Evolutionary conservation across 2,113 vertebrate species (phyloP), one percentile per base, ranked within the genome.

Genomic region (Blennius ocellaris): DNA sequence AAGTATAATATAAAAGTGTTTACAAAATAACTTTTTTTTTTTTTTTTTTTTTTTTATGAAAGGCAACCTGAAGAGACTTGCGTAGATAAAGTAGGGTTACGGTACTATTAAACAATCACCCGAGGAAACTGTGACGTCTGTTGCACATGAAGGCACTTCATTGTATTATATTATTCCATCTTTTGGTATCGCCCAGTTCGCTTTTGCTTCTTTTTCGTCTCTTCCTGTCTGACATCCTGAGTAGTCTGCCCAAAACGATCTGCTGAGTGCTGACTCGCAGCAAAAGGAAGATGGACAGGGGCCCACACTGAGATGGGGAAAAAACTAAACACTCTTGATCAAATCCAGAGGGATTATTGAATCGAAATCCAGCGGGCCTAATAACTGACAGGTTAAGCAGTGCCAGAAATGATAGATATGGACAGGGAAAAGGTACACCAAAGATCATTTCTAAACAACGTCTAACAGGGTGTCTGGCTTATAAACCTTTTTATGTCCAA

Each of bases 211-310:
- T 59, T 74, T 63, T 45, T 40, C 50, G 30, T 69, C 66, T 83
- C 57, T 63, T 83, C 61, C 52, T 12, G 51, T 74, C 68, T 75
- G 65, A 87, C 67, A 87, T 87, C 89, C 80, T 75, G 85, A 72
- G 52, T 11, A 21, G 16, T 38, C 39, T 1, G 78, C 85, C 89
- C 90, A 83, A 74, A 58, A 75, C 58, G 84, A 84, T 86, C 62
- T 73, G 79, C 88, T 81, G 88, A 85, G 82, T 88, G 75, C 88
- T 83, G 88, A 85, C 83, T 88, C 78, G 73, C 50, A 84, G 82
- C 70, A 70, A 75, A 75, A 80, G 53, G 54, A 77, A 50, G 54
- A 63, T 41, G 57, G 41, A 64, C 44, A 72, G 14, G 10, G 10
- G 81, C 86, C 88, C 54, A 62, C 56, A 82, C 51, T 60, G 73